Percentiles rank a stretch among this genome's conserved stretches.
phyloP scores from a whole-genome alignment of 2,888 invertebrate species.

The Plagiodera versicolora region DNA sequence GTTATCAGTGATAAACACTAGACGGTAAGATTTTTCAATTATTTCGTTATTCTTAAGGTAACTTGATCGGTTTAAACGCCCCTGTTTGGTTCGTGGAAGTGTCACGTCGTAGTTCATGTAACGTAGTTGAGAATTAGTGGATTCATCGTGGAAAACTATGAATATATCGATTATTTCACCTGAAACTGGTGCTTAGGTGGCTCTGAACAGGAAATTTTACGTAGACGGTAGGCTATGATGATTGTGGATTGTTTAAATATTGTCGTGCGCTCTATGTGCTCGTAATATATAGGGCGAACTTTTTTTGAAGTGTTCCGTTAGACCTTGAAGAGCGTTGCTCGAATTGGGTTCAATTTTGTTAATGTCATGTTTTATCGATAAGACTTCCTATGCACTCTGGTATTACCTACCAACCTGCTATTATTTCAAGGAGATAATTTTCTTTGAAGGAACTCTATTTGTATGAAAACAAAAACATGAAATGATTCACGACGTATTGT shows the following conservation, averaged over 20 bases:
- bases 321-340: conserved; percentile 4
- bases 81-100: background rate
- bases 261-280: conserved; percentile 9
- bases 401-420: background rate
- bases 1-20: conserved; percentile 44
- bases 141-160: conserved; percentile 8
- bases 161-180: conserved; percentile 31
- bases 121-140: conserved; percentile 3
- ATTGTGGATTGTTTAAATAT: conserved; percentile 5
- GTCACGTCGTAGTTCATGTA: background rate
- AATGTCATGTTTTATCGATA: conserved; percentile 11
- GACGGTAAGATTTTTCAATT: conserved; percentile 41
- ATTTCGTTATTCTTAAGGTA: conserved; percentile 14
- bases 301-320: background rate
- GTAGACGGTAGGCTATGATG: background rate
- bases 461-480: no score
- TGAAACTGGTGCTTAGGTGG: conserved; percentile 31
- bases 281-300: background rate
- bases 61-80: conserved; percentile 7
- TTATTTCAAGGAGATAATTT: conserved; percentile 7
- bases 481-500: no score
- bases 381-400: background rate
- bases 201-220: conserved; percentile 17
- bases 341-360: conserved; percentile 7
- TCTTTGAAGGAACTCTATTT: background rate